Evolutionary conservation across 2,797 vertebrate genomes (phyloP), one percentile per base, ranked within the genome.

Genomic region (Pangasius krempfi): DNA sequence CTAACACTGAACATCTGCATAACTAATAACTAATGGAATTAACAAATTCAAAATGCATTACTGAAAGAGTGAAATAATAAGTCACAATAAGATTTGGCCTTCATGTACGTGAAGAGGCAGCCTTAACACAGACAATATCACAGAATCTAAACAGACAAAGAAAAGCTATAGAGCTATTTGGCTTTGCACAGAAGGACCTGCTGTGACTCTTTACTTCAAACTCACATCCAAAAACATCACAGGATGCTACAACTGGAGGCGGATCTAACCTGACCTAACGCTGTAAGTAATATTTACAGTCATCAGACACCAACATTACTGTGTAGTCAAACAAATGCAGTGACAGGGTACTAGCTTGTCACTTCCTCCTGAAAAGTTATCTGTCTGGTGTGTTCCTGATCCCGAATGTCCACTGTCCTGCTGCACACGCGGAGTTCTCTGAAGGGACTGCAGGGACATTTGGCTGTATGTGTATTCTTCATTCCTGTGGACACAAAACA

Each of bases 381-480:
- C 20, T 27, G 97, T 96, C 93, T 96, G 96, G 58, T 93, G 94
- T 52, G 95, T 96, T 87, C 96, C 92, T 96, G 96, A 0, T 73
- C 30, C 44, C 33, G 6, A 37, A 8, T 86, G 30, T 62, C 73
- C 50, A 20, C 78, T 60, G 33, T 27, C 84, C 73, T 76, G 84
- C 66, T 86, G 84, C 73, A 22, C 37, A 52, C 78, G 58, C 9
- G 1, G 4, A 58, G 78, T 22, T 58, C 52, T 58, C 52, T 81
- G 79, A 40, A 20, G 54, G 54, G 30, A 81, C 54, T 40, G 54
- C 20, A 40, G 18, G 30, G 96, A 96, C 50, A 96, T 95, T 90
- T 96, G 96, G 91, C 97, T 97, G 89, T 64, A 20, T 96, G 95
- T 92, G 0, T 96, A 95, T 75, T 97, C 96, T 44, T 97, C 96